Evolutionary conservation across 2,888 invertebrate genomes (phyloP).

Genomic region (Diarsia dahlii): DNA sequence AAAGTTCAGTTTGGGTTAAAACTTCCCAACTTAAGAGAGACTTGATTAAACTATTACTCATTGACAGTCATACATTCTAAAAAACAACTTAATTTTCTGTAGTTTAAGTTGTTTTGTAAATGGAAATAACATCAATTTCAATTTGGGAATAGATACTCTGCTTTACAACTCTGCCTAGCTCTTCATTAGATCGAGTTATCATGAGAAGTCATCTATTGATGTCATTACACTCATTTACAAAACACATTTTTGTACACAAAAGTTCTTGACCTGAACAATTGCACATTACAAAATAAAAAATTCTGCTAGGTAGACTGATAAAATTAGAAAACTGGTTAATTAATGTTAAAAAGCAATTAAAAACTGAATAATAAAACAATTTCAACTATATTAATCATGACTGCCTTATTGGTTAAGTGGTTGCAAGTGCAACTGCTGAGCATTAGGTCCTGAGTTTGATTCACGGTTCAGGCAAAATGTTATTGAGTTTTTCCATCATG

Average conservation of each 20-base stretch:
- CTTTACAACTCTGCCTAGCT: background rate
- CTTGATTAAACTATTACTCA: background rate
- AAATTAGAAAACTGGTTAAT: background rate
- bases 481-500: no score
- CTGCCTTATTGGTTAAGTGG: no score
- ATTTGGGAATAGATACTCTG: background rate
- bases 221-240: background rate
- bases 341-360: no score
- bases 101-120: background rate
- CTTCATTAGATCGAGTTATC: background rate
- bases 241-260: no score
- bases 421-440: no score
- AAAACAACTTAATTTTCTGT: background rate
- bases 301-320: background rate
- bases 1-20: background rate
- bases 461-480: no score
- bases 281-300: background rate
- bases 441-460: no score
- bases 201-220: background rate
- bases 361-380: no score
- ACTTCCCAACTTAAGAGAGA: background rate
- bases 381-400: no score
- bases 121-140: background rate
- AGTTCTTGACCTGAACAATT: background rate
- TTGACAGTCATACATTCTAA: background rate